Conservation (phyloP, 1,140 invertebrate genomes). For the Procambarus virginalis region DNA sequence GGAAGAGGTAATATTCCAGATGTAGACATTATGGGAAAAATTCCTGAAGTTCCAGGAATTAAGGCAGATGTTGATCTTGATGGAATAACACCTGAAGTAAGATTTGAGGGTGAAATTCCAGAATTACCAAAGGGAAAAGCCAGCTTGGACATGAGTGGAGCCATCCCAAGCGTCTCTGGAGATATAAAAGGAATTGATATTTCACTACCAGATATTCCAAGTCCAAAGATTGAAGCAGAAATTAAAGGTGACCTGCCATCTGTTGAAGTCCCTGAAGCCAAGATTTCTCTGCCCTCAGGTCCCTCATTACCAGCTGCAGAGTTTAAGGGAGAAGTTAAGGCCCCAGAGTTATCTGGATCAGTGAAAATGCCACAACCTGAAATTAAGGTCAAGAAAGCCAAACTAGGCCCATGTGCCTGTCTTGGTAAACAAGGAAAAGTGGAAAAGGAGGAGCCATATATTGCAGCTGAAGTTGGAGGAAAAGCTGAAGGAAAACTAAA, state of each 20-base stretch:
- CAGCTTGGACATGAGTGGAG: neutral
- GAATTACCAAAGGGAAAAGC: slow-evolving; percentile 5
- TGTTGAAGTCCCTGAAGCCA: slow-evolving; percentile 7
- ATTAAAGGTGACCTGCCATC: slow-evolving; percentile 8
- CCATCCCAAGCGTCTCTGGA: neutral
- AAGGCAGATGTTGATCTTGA: neutral
- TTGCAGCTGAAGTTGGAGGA: slow-evolving; percentile 11
- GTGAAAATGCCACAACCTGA: slow-evolving; percentile 23
- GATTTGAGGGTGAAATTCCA: slow-evolving; percentile 2
- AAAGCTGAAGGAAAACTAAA: slow-evolving; percentile 18
- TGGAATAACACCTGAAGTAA: slow-evolving; percentile 8
- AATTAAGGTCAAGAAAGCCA: slow-evolving; percentile 46
- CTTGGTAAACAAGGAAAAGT: slow-evolving; percentile 44
- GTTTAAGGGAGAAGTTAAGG: slow-evolving; percentile 40
- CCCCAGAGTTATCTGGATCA: slow-evolving; percentile 29
- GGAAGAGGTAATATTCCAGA: slow-evolving; percentile 16
- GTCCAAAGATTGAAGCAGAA: slow-evolving; percentile 37
- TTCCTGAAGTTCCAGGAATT: slow-evolving; percentile 27
- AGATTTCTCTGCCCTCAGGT: neutral
- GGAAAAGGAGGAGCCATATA: slow-evolving; percentile 42
- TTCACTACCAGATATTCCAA: slow-evolving; percentile 24
- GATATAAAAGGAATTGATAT: slow-evolving; percentile 2
- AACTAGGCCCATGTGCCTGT: slow-evolving; percentile 51
- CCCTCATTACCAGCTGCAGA: slow-evolving; percentile 2
- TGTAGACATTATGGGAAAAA: slow-evolving; percentile 20